These are phyloP conservation scores for Columba livia DNA, from an alignment of 2,113 vertebrate species.

Conservation along the genomic window DNA sequence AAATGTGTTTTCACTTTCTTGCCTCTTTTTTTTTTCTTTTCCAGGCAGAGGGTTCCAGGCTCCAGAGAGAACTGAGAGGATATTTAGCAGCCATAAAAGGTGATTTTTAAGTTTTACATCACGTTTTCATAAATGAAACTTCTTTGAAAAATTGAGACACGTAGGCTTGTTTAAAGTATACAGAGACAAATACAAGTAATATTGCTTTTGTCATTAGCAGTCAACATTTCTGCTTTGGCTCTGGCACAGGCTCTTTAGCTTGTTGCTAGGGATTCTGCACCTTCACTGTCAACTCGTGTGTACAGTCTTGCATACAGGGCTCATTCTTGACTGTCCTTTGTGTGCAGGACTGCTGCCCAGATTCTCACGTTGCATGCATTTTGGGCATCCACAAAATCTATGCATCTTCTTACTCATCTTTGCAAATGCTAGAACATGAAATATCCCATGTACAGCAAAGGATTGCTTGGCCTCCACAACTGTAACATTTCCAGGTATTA, in stretches of 20 bases:
- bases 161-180: neutral
- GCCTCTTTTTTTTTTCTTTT: slow-evolving; percentile 24
- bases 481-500: neutral
- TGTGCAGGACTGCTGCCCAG: neutral
- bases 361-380: neutral
- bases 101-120: slow-evolving; percentile 52
- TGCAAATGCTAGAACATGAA: neutral
- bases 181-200: neutral
- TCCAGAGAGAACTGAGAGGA: slow-evolving; percentile 93
- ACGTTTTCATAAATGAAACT: neutral
- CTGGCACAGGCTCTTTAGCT: neutral
- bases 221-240: neutral
- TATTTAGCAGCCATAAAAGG: slow-evolving; percentile 98
- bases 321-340: neutral
- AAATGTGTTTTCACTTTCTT: neutral
- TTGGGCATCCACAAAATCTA: neutral
- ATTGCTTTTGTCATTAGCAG: neutral
- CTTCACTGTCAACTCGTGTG: neutral
- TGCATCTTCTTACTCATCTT: rapidly evolving
- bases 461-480: neutral
- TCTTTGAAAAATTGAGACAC: neutral
- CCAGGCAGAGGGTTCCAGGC: slow-evolving; percentile 91
- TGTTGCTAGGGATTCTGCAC: neutral
- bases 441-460: neutral
- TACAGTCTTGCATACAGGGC: neutral